phyloP scores from a whole-genome alignment of 2,888 invertebrate genomes.

The Litoditis marina region DNA sequence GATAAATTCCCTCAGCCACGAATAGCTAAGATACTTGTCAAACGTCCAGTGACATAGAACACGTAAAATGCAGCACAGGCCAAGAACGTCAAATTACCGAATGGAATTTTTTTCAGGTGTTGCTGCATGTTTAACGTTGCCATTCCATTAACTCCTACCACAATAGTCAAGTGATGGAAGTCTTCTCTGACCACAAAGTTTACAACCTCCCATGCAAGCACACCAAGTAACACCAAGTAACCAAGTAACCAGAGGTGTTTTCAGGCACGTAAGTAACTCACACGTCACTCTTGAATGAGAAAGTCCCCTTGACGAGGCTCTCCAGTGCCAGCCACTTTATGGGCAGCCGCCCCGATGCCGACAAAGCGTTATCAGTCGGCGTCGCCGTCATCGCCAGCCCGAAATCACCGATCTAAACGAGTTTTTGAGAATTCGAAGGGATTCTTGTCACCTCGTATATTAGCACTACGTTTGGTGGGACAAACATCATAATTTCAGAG shows the following conservation, averaged over 20 bases:
- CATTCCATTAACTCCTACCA: background rate
- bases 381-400: constrained; percentile 45
- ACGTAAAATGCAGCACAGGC: too few species aligned
- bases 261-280: too few species aligned
- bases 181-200: background rate
- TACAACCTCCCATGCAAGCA: background rate
- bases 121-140: too few species aligned
- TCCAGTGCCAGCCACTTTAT: constrained; percentile 59
- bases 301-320: constrained; percentile 45
- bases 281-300: constrained; percentile 53
- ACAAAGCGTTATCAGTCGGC: constrained; percentile 17
- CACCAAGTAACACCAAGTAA: too few species aligned
- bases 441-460: background rate
- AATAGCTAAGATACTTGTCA: too few species aligned
- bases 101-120: too few species aligned
- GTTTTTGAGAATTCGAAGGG: background rate
- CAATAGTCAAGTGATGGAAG: background rate
- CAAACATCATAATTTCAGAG: too few species aligned
- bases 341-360: constrained; percentile 40
- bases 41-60: too few species aligned
- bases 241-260: too few species aligned
- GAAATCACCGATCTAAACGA: constrained; percentile 52
- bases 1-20: too few species aligned
- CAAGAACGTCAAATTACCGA: too few species aligned
- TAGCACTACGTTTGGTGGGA: too few species aligned